Percentiles rank a stretch among this genome's conserved stretches.
Conservation (phyloP, 1,140 invertebrate genomes). For the Druon quercuslanigerum region DNA sequence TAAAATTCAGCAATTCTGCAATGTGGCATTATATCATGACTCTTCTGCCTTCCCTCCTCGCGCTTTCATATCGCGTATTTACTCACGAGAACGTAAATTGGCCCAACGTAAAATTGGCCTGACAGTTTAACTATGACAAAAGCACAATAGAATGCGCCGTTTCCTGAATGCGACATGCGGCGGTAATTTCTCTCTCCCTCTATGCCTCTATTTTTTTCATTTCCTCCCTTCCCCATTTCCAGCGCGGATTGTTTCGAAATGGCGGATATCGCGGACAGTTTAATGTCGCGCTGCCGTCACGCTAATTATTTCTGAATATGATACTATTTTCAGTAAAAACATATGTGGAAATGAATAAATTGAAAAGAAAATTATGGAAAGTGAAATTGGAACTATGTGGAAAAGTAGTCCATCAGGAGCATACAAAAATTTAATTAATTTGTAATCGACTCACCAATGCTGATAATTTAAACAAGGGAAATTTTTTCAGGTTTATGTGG, state of each 20-base stretch:
- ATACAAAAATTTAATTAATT: too few species aligned
- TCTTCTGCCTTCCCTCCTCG: neutral
- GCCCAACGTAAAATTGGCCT: constrained; percentile 67
- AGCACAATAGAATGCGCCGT: constrained; percentile 74
- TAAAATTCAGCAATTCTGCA: constrained; percentile 4
- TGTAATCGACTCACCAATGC: too few species aligned
- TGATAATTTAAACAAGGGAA: too few species aligned
- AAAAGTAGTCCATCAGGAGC: too few species aligned
- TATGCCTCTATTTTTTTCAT: constrained; percentile 49
- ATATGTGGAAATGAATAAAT: neutral
- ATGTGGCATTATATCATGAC: constrained; percentile 15
- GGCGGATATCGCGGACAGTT: constrained; percentile 73
- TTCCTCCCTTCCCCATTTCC: constrained; percentile 53
- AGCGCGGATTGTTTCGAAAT: constrained; percentile 62
- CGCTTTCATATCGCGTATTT: constrained; percentile 39
- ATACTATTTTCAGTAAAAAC: neutral
- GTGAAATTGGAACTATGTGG: too few species aligned
- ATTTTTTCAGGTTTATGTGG: too few species aligned
- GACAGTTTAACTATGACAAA: constrained; percentile 76
- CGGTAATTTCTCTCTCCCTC: constrained; percentile 62
- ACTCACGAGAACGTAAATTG: constrained; percentile 58
- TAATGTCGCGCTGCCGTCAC: constrained; percentile 69
- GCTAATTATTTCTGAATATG: constrained; percentile 39
- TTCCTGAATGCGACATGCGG: constrained; percentile 71
- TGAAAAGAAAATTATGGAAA: neutral